phyloP scores from a whole-genome alignment of 2,888 invertebrate species.

The Apamea sordens region DNA sequence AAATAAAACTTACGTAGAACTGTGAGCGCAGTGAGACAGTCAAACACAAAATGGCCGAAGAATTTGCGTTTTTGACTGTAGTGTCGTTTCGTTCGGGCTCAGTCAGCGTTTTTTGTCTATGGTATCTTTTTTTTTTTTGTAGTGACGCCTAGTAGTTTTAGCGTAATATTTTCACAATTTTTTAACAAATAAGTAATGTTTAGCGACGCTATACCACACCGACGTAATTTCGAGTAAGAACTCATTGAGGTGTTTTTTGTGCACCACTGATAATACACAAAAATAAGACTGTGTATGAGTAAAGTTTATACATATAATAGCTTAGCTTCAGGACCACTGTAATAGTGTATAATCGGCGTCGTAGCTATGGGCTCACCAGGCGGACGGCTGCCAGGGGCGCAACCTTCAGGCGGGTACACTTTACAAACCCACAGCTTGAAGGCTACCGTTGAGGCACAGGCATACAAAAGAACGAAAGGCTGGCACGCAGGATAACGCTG shows the following conservation, averaged over 20 bases:
- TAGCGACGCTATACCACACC: not conserved
- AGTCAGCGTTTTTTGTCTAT: slow-evolving; percentile 12
- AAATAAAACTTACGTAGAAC: slow-evolving; percentile 85
- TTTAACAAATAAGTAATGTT: not conserved
- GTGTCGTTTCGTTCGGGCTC: not conserved
- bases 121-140: slow-evolving; percentile 1
- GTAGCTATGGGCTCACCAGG: not conserved
- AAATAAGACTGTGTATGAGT: too few relatives aligned
- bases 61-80: slow-evolving; percentile 6
- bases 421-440: not conserved
- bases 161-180: not conserved
- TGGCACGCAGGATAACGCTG: not conserved
- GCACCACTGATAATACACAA: too few relatives aligned
- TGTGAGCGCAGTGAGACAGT: slow-evolving; percentile 83
- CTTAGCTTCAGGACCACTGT: not conserved
- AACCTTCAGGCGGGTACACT: not conserved
- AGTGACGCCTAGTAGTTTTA: slow-evolving; percentile 25
- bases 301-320: too few relatives aligned
- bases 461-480: not conserved
- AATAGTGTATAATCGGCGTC: not conserved
- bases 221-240: not conserved
- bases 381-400: too few relatives aligned
- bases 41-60: slow-evolving; percentile 87
- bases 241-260: too few relatives aligned
- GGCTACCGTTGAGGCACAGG: not conserved